These are phyloP conservation scores for Dreissena rostriformis DNA, from an alignment of 1,140 invertebrate species.

Conservation along the genomic window DNA sequence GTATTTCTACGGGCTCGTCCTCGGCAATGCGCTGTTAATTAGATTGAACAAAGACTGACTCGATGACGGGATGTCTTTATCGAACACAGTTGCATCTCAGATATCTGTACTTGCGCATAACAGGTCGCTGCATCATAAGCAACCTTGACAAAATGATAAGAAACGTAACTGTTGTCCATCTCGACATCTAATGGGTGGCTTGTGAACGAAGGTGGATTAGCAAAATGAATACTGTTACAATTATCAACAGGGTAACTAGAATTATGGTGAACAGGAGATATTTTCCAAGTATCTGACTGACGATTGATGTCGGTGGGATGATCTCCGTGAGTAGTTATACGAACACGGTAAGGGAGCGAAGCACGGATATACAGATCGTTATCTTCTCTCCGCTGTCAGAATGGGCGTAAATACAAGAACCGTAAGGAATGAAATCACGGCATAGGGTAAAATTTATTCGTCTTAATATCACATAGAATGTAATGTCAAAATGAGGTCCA, in stretches of 20 bases:
- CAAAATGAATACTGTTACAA: constrained; percentile 75
- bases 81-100: constrained; percentile 10
- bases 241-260: constrained; percentile 76
- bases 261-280: constrained; percentile 78
- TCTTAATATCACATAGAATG: constrained; percentile 98
- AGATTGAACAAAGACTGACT: not conserved
- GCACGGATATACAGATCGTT: constrained; percentile 98
- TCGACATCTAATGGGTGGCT: constrained; percentile 72
- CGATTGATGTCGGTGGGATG: constrained; percentile 98
- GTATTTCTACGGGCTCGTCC: too few relatives aligned
- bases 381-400: constrained; percentile 99
- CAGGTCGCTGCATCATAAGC: constrained; percentile 71
- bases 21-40: constrained; percentile 1
- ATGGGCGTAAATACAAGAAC: constrained; percentile 98
- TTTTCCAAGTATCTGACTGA: constrained; percentile 88
- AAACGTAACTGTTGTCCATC: constrained; percentile 70
- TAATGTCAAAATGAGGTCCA: constrained; percentile 97
- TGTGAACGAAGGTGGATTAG: constrained; percentile 75
- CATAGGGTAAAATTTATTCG: constrained; percentile 80
- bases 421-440: constrained; percentile 92
- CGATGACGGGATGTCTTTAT: not conserved
- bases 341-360: constrained; percentile 99
- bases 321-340: constrained; percentile 98
- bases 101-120: not conserved
- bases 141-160: constrained; percentile 70